These are phyloP conservation scores for Paratilapia polleni DNA, from an alignment of 2,113 vertebrate species.

Conservation along the genomic window DNA sequence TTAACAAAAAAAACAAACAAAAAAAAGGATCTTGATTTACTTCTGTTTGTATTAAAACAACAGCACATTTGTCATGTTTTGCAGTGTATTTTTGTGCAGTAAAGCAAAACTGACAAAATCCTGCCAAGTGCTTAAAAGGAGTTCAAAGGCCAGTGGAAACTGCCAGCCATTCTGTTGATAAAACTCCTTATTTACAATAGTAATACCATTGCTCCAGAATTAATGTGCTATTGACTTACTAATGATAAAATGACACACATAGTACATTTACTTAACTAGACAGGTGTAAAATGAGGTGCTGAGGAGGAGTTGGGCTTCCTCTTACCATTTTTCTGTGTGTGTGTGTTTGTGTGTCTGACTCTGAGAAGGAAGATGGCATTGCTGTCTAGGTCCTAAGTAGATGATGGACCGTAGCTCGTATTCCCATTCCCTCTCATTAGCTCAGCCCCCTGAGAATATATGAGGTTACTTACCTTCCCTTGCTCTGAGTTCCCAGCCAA, in stretches of 20 bases:
- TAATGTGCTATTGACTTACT: slow-evolving; percentile 57
- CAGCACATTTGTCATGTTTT: background rate
- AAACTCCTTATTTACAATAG: slow-evolving; percentile 50
- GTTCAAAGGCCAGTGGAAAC: slow-evolving; percentile 5
- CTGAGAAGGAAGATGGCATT: slow-evolving; percentile 26
- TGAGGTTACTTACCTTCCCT: slow-evolving; percentile 74
- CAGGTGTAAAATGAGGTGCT: slow-evolving; percentile 53
- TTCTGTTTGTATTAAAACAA: background rate
- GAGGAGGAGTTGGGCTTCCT: slow-evolving; percentile 35
- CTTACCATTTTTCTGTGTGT: slow-evolving; percentile 18
- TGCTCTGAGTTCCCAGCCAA: slow-evolving; percentile 60
- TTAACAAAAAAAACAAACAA: background rate
- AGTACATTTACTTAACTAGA: slow-evolving; percentile 50
- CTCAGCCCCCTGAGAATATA: slow-evolving; percentile 62
- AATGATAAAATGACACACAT: slow-evolving; percentile 46
- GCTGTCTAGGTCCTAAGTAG: slow-evolving; percentile 71
- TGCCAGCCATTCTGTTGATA: slow-evolving; percentile 29
- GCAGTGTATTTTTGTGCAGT: background rate
- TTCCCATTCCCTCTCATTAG: slow-evolving; percentile 76
- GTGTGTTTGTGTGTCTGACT: slow-evolving; percentile 14
- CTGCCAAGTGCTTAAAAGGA: background rate
- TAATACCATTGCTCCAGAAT: slow-evolving; percentile 37
- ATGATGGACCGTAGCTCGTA: slow-evolving; percentile 69
- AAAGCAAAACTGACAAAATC: background rate
- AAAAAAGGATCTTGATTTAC: background rate